Conservation (phyloP, 1,140 invertebrate genomes). For the Steinernema feltiae region DNA sequence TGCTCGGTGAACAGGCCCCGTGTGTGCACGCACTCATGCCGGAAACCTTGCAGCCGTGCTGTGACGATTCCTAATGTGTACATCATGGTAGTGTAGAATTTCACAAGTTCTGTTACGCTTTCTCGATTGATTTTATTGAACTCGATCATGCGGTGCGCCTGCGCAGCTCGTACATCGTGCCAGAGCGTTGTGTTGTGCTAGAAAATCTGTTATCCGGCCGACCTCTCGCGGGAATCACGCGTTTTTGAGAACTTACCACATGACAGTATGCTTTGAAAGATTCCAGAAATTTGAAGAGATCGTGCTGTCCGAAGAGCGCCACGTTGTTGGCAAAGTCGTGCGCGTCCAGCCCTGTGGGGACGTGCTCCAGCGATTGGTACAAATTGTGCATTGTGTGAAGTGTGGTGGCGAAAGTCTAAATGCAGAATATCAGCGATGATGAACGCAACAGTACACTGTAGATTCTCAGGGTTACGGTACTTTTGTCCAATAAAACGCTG, state of each 20-base stretch:
- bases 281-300: conserved; percentile 12
- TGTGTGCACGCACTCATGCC: conserved; percentile 18
- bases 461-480: not conserved
- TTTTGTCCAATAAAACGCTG: not conserved
- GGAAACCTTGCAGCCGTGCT: conserved; percentile 25
- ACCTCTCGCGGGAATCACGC: not conserved
- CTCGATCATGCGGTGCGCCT: conserved; percentile 6
- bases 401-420: not conserved
- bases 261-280: conserved; percentile 4
- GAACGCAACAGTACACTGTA: not conserved
- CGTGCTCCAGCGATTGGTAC: not conserved
- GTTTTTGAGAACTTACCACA: not conserved
- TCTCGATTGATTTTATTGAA: not conserved
- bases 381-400: conserved; percentile 1
- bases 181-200: not conserved
- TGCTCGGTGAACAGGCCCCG: conserved; percentile 14
- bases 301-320: not conserved
- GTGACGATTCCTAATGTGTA: conserved; percentile 26
- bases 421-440: too few species aligned
- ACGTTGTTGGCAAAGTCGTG: not conserved
- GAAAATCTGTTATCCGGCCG: not conserved
- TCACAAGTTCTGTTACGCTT: not conserved
- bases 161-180: conserved; percentile 10
- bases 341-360: not conserved
- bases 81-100: conserved; percentile 21